A percentile compares a stretch with the other conserved stretches of the same genome.
phyloP scores from a whole-genome alignment of 2,888 invertebrate genomes.

The Heliothis peltigera region DNA sequence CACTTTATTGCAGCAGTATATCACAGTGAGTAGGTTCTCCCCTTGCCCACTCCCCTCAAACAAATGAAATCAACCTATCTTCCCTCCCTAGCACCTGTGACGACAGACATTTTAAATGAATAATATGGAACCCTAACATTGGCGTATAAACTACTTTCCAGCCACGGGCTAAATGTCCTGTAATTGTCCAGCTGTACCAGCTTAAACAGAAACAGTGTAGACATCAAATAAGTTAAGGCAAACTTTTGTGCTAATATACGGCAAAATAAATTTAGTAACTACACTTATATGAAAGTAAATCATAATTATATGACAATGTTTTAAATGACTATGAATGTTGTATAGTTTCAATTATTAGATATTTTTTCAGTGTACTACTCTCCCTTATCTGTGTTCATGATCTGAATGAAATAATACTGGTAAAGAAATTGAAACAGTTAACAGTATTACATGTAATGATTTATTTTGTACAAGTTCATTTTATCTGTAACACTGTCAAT shows the following conservation, averaged over 20 bases:
- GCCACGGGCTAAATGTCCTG: conserved; percentile 12
- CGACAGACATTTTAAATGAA: too few relatives aligned
- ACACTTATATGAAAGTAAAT: conserved; percentile 46
- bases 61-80: not conserved
- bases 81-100: not conserved
- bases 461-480: conserved; percentile 61
- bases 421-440: conserved; percentile 47
- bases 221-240: conserved; percentile 41
- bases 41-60: not conserved
- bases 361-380: conserved; percentile 22
- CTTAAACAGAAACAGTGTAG: conserved; percentile 38
- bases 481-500: conserved; percentile 21
- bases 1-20: conserved; percentile 24
- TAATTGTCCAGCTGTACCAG: conserved; percentile 48
- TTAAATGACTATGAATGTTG: conserved; percentile 36
- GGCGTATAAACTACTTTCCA: not conserved
- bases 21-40: conserved; percentile 20
- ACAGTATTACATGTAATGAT: conserved; percentile 24
- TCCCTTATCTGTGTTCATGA: conserved; percentile 35
- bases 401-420: conserved; percentile 62
- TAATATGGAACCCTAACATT: too few relatives aligned
- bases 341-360: conserved; percentile 19
- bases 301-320: conserved; percentile 43
- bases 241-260: conserved; percentile 53
- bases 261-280: conserved; percentile 57